Evolutionary conservation across 2,797 vertebrate species (phyloP).

Genomic region (Podargus strigoides): DNA sequence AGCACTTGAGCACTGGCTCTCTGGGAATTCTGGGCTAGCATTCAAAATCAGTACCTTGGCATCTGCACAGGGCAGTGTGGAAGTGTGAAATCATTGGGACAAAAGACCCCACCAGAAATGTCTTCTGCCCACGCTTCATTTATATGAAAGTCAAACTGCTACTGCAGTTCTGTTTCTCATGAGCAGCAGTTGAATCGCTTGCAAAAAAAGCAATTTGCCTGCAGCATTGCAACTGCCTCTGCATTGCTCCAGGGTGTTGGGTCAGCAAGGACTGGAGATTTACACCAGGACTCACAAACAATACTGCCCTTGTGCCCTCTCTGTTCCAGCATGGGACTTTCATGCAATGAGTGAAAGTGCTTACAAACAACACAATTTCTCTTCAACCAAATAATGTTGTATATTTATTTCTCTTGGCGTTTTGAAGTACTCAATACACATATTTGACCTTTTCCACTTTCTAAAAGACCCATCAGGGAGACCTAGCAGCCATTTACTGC

Average conservation of each 20-base stretch:
- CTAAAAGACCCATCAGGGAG: background rate
- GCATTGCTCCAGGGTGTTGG: background rate
- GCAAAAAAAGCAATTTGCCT: background rate
- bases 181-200: background rate
- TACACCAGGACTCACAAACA: background rate
- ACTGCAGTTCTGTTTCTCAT: background rate
- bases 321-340: background rate
- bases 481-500: background rate
- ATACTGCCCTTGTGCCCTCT: background rate
- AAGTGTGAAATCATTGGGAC: constrained; percentile 13
- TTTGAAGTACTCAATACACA: background rate
- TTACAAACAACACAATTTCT: background rate
- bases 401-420: background rate
- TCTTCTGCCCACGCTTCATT: background rate
- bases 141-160: background rate
- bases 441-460: background rate
- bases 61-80: background rate
- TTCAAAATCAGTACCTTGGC: background rate
- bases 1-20: background rate
- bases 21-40: background rate
- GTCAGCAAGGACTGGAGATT: background rate
- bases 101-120: background rate
- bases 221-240: background rate
- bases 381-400: background rate
- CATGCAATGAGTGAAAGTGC: background rate